Percentiles rank a stretch among this genome's conserved stretches.
phyloP scores from a whole-genome alignment of 2,113 vertebrate genomes.

The Sprattus sprattus region DNA sequence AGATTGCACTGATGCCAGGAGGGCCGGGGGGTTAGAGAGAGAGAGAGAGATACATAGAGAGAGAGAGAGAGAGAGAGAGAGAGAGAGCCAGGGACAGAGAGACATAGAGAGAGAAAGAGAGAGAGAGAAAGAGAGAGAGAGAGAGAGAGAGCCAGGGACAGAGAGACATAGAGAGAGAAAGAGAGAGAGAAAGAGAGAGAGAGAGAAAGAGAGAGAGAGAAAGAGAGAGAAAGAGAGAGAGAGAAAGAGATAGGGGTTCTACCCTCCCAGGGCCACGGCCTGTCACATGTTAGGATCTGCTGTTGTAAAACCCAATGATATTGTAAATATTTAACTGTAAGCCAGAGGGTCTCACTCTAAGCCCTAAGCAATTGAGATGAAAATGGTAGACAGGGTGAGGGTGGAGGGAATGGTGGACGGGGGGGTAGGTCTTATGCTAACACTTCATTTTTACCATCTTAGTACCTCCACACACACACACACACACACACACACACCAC shows the following conservation, averaged over 20 bases:
- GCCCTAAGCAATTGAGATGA: neutral
- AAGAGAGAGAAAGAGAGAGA: too few relatives aligned
- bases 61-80: too few relatives aligned
- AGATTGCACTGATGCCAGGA: conserved; percentile 80
- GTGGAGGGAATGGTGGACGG: too few relatives aligned
- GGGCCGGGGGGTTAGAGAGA: conserved; percentile 72
- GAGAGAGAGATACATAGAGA: neutral
- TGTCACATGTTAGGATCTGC: conserved; percentile 6
- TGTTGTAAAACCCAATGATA: conserved; percentile 19
- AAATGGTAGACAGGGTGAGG: neutral
- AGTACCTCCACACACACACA: neutral
- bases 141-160: too few relatives aligned
- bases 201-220: too few relatives aligned
- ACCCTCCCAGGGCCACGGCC: neutral
- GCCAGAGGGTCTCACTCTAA: neutral
- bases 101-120: too few relatives aligned
- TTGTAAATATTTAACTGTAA: conserved; percentile 30
- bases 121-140: neutral
- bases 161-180: too few relatives aligned
- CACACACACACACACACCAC: neutral
- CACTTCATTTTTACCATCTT: neutral
- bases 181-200: too few relatives aligned
- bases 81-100: too few relatives aligned
- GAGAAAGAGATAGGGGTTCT: neutral
- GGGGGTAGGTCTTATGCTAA: neutral